These are phyloP conservation scores for Montipora capitata DNA, from an alignment of 92 coral and sea anemone genomes.

Conservation along the genomic window DNA sequence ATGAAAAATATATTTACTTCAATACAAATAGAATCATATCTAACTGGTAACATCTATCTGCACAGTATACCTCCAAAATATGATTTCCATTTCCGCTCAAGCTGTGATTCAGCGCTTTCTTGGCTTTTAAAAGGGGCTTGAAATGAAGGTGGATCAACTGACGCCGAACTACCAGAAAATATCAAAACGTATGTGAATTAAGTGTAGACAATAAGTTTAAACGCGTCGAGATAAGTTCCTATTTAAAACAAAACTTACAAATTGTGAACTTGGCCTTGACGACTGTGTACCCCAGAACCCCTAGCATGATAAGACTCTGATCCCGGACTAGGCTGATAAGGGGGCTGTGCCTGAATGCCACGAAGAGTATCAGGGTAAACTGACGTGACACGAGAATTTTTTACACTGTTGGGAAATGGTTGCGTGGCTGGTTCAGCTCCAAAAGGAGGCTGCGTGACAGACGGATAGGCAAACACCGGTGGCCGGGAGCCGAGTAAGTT, in stretches of 20 bases:
- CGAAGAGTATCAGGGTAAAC: slow-evolving; percentile 20
- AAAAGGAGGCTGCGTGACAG: slow-evolving; percentile 34
- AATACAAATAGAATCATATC: too few species aligned
- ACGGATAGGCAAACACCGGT: slow-evolving; percentile 28
- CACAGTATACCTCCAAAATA: slow-evolving; percentile 91
- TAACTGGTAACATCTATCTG: too few species aligned
- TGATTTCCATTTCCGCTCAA: slow-evolving; percentile 95
- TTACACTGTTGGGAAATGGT: slow-evolving; percentile 37
- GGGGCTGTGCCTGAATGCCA: slow-evolving; percentile 37
- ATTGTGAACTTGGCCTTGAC: slow-evolving; percentile 11
- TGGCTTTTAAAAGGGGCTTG: slow-evolving; percentile 61
- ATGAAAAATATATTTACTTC: neutral
- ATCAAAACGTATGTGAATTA: neutral
- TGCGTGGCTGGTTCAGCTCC: slow-evolving; percentile 49
- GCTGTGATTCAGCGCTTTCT: slow-evolving; percentile 85
- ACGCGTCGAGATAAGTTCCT: neutral
- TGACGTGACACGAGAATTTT: slow-evolving; percentile 33
- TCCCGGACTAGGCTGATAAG: slow-evolving; percentile 21
- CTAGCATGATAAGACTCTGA: slow-evolving; percentile 12
- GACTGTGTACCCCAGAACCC: slow-evolving; percentile 12
- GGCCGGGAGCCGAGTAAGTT: slow-evolving; percentile 77
- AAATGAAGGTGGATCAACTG: slow-evolving; percentile 36
- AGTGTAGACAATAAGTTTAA: neutral
- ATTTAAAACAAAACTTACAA: slow-evolving; percentile 8
- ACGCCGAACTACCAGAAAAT: slow-evolving; percentile 33